Evolutionary conservation across 2,888 invertebrate genomes (phyloP).

Genomic region (Cheilosia urbana): DNA sequence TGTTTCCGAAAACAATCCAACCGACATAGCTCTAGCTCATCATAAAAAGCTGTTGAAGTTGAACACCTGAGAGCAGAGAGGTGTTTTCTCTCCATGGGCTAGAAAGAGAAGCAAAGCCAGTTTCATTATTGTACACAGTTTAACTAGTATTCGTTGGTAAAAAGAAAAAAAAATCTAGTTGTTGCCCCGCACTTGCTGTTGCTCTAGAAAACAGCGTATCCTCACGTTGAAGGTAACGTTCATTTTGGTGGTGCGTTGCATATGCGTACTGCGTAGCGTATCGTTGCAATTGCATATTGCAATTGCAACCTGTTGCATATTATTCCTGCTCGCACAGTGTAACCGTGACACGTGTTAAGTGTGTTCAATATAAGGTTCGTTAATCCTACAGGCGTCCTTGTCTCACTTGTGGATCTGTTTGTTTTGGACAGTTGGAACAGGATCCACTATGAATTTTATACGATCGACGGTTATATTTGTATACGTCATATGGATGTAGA

Average conservation of each 20-base stretch:
- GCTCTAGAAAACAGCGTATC: conserved; percentile 36
- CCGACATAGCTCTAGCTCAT: conserved; percentile 62
- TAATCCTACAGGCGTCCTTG: conserved; percentile 64
- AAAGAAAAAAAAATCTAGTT: conserved; percentile 31
- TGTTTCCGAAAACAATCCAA: conserved; percentile 64
- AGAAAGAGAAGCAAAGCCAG: conserved; percentile 58
- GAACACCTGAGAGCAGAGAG: conserved; percentile 63
- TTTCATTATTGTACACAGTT: conserved; percentile 54
- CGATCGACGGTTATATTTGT: background rate
- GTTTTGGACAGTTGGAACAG: conserved; percentile 11
- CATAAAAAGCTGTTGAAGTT: conserved; percentile 67
- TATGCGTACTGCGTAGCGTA: conserved; percentile 2
- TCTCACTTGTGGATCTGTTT: conserved; percentile 35
- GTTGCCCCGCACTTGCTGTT: conserved; percentile 26
- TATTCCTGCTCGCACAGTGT: conserved; percentile 40
- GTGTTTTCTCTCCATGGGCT: conserved; percentile 56
- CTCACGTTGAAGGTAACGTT: conserved; percentile 35
- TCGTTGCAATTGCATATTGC: conserved; percentile 36
- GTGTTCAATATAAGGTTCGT: background rate
- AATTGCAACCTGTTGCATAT: conserved; percentile 66
- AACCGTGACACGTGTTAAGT: conserved; percentile 63
- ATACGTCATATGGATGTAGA: background rate
- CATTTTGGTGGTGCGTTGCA: background rate
- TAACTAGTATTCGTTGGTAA: conserved; percentile 46
- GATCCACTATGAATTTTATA: conserved; percentile 10